A percentile compares a stretch with the other conserved stretches of the same genome.
Conservation (phyloP, 2,797 vertebrate species). For the Sparus aurata region DNA sequence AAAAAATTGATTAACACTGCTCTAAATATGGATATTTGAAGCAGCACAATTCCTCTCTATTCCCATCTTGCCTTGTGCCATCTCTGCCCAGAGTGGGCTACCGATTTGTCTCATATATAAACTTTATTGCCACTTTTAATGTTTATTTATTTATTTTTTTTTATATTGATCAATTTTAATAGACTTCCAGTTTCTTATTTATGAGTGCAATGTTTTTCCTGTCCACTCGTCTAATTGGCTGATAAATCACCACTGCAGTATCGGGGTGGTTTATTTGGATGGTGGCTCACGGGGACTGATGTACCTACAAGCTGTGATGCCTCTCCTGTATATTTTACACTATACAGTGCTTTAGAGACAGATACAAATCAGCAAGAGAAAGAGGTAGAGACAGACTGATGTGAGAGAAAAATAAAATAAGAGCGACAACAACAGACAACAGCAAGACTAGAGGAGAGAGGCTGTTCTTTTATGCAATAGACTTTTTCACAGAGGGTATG, state of each 20-base stretch:
- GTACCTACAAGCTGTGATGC: slow-evolving; percentile 49
- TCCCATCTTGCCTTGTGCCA: neutral
- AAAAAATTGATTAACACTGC: neutral
- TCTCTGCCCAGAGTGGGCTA: neutral
- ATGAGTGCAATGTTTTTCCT: slow-evolving; percentile 61
- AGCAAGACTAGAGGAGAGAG: neutral
- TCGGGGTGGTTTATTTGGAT: slow-evolving; percentile 58
- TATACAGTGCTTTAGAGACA: slow-evolving; percentile 8
- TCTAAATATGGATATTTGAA: slow-evolving; percentile 6
- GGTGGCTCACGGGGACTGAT: slow-evolving; percentile 48
- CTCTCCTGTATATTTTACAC: slow-evolving; percentile 42
- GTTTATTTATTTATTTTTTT: slow-evolving; percentile 32
- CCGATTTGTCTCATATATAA: slow-evolving; percentile 27
- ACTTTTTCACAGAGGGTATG: slow-evolving; percentile 1
- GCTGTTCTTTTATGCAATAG: neutral
- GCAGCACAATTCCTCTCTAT: neutral
- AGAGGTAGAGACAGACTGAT: slow-evolving; percentile 15
- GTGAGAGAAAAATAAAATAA: slow-evolving; percentile 9
- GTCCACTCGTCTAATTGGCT: slow-evolving; percentile 60
- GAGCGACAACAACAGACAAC: neutral
- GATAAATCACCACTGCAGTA: slow-evolving; percentile 69
- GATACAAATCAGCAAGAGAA: slow-evolving; percentile 1
- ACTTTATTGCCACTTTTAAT: slow-evolving; percentile 22
- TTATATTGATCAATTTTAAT: slow-evolving; percentile 52
- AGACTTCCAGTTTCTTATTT: slow-evolving; percentile 63